Evolutionary conservation across 2,888 invertebrate genomes (phyloP), one percentile per base, ranked within the genome.

Genomic region (Leptogaster cylindrica): DNA sequence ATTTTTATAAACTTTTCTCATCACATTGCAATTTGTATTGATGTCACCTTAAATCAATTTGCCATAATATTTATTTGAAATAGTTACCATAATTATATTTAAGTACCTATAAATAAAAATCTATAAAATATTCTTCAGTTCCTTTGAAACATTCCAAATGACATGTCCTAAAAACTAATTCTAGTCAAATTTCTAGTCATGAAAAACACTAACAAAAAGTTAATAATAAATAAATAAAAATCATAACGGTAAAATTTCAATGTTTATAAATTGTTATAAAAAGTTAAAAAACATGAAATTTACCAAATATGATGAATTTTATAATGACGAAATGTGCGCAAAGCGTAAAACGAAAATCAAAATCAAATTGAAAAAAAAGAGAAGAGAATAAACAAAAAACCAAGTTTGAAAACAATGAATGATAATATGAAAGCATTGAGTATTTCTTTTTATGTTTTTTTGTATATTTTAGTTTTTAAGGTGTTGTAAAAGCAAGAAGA

Each of bases 391-490:
- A 58, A 58, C 3, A 58, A 36, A 25, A 10, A 18, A n/a, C n/a
- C n/a, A n/a, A n/a, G n/a, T n/a, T n/a, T n/a, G n/a, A 23, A 61
- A 25, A 44, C n/a, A 61, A 39, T 39, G 7, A n/a, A 18, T 33
- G 33, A 28, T 33, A 65, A 65, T 28, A 10, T 12, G 31, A n/a
- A 65, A 25, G 31, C 23, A 51, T 51, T 31, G 51, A 28, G 52
- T 14, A 65, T 39, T 50, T 65, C 51, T 64, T 64, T 63, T 66
- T 63, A 58, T 63, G n/a, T n/a, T 67, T 58, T 68, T 61, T 51
- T 68, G 68, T 68, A 68, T 50, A 68, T 66, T 66, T 33, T 68
- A 68, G 68, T 41, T 66, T 27, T 18, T 61, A 61, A 61, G 61
- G 44, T 44, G 61, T 44, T 61, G 12, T 27, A 27, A 61, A 61